Evolutionary conservation across 2,113 vertebrate genomes (phyloP), one percentile per base, ranked within the genome.

Genomic region (Rhinopithecus roxellana): DNA sequence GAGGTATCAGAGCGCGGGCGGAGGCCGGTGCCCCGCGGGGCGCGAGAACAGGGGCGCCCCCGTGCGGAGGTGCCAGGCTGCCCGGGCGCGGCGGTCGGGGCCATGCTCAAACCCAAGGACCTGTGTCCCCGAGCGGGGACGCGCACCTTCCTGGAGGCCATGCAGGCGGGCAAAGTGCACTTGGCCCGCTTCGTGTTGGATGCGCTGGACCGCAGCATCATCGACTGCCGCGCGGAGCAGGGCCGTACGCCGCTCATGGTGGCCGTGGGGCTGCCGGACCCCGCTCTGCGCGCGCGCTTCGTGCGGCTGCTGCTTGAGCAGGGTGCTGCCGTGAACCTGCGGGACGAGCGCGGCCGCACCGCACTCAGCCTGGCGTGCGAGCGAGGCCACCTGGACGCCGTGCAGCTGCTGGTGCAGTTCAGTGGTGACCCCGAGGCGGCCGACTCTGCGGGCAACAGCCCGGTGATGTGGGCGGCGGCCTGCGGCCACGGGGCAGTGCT

Each of bases 171-270:
- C 75, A 99, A 99, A 97, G 98, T 99, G 94, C 99, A 99, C 98
- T 98, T 99, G 86, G 99, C 99, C 3, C 99, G 99, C 38, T 99
- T 99, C 74, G 99, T 99, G 92, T 98, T 99, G 98, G 99, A 99
- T 0, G 99, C 99, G 11, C 96, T 99, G 98, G 99, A 99, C 50
- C 99, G 99, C 35, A 99, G 99, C 86, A 99, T 99, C 94, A 99
- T 99, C 97, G 99, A 99, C 98, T 99, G 99, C 3, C 99, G 99
- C 89, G 99, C 99, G 0, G 99, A 99, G 92, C 99, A 99, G 97
- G 99, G 99, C 91, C 99, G 99, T 83, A 99, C 99, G 27, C 99
- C 99, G 0, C 99, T 99, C 50, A 99, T 99, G 99, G 98, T 98
- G 22, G 99, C 99, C 0, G 99, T 99, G 74, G 98, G 99, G 92